Evolutionary conservation across 2,888 invertebrate species (phyloP).

Genomic region (Bimastos eiseni): DNA sequence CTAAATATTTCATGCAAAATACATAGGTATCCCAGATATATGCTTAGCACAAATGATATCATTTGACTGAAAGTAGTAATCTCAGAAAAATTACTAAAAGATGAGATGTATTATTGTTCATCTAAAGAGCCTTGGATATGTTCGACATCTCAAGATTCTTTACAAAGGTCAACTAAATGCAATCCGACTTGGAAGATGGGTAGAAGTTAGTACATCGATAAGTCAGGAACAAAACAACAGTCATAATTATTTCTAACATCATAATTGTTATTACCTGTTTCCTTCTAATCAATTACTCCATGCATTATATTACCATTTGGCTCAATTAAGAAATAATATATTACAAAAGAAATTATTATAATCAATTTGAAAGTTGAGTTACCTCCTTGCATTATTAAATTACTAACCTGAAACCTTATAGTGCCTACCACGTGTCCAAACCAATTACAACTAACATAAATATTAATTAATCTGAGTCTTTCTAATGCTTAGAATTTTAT

Average conservation of each 20-base stretch:
- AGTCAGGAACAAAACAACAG: background rate
- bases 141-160: background rate
- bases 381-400: background rate
- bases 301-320: background rate
- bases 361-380: constrained; percentile 13
- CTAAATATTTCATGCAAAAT: background rate
- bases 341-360: background rate
- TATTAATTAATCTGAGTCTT: too few relatives aligned
- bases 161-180: background rate
- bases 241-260: too few relatives aligned
- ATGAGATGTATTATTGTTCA: too few relatives aligned
- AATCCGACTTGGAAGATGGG: background rate
- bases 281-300: background rate
- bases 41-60: background rate
- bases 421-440: background rate
- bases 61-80: background rate
- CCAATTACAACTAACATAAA: background rate
- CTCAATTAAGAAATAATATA: background rate
- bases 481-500: background rate
- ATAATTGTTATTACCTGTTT: too few relatives aligned
- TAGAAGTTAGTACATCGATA: background rate
- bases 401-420: background rate
- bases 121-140: background rate
- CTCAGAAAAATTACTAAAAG: background rate
- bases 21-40: background rate